Base-by-base conservation (phyloP, 1,140 invertebrate species). In the Trigoniulus corallinus region DNA sequence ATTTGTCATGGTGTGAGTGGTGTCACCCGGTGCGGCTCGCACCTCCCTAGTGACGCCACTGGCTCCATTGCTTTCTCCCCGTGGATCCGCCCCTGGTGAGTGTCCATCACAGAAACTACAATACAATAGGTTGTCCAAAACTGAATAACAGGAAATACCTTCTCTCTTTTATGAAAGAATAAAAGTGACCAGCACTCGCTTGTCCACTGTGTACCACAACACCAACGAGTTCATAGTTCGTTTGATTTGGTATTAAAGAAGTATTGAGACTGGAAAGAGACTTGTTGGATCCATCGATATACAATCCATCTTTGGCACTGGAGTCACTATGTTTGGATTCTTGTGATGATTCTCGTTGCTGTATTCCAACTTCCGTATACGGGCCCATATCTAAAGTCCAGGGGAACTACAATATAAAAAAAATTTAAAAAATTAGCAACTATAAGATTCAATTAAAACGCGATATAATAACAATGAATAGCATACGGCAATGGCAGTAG, bases 191-290 rank as follows among this genome's bases (percentile, higher is more conserved):
- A 46, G 74, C 75, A 63, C 69, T 74, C 43, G 76, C 75, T 56
- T 78, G 74, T 2, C 75, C 75, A 61, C 73, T 75, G 60, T 77
- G 75, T 2, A 77, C 75, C 43, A 78, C 69, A 29, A 77, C 70
- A n/a, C 75, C 75, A 39, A 72, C 66, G 44, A 77, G 61, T 50
- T 70, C 65, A 60, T 77, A 77, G 56, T 53, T 39, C 34, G 47
- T 51, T n/a, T n/a, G n/a, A n/a, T n/a, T n/a, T n/a, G 43, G 34
- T 53, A 34, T 18, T 45, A 13, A 47, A 53, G 52, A 47, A 50
- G 20, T 46, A 51, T 21, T 42, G 18, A 45, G 24, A 61, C 58
- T 24, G 63, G 66, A 49, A 58, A 62, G 48, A n/a, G n/a, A n/a
- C n/a, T n/a, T n/a, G 48, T 15, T 41, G 45, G 52, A 12, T 42